Conservation (phyloP, 2,888 invertebrate genomes). For the Hirudinaria manillensis region DNA sequence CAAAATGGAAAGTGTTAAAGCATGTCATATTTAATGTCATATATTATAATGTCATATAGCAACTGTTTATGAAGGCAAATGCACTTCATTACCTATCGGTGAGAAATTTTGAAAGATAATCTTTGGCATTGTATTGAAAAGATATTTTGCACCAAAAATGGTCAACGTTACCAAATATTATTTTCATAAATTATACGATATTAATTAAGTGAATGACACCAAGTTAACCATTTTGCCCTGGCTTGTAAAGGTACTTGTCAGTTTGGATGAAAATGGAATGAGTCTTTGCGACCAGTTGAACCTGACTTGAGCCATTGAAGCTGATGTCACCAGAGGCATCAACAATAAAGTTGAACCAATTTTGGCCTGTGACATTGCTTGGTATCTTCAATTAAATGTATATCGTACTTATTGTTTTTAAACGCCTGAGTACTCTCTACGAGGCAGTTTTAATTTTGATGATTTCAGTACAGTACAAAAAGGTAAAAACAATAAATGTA, state of each 20-base stretch:
- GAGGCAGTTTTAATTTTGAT: too few species aligned
- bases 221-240: constrained; percentile 6
- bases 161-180: neutral
- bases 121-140: too few species aligned
- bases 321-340: neutral
- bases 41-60: too few species aligned
- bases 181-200: neutral
- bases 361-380: neutral
- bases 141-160: neutral
- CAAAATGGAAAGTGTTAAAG: too few species aligned
- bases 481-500: too few species aligned
- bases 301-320: neutral
- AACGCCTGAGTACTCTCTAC: too few species aligned
- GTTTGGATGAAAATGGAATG: constrained; percentile 16
- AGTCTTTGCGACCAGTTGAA: neutral
- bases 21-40: too few species aligned
- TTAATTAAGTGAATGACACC: neutral
- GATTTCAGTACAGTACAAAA: too few species aligned
- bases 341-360: neutral
- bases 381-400: neutral
- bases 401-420: too few species aligned
- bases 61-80: too few species aligned
- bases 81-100: too few species aligned
- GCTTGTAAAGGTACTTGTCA: constrained; percentile 17
- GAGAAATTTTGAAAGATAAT: too few species aligned